These are phyloP conservation scores for Columba janthina DNA, from an alignment of 2,113 vertebrate genomes.

Conservation along the genomic window DNA sequence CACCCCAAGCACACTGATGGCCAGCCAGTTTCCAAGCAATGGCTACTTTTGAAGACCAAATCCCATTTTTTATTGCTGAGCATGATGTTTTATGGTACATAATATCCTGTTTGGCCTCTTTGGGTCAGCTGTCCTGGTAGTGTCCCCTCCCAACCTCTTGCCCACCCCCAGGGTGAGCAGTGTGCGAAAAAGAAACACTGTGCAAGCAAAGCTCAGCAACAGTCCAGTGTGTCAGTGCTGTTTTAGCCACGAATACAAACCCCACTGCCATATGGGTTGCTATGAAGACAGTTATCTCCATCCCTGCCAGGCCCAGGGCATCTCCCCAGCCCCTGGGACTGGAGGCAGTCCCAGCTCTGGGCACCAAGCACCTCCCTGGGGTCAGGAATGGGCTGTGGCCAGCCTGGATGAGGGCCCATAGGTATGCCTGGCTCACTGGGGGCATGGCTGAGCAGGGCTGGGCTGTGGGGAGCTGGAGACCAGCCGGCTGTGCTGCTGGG, in stretches of 20 bases:
- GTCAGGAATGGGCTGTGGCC: background rate
- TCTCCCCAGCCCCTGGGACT: too few relatives aligned
- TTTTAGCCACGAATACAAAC: background rate
- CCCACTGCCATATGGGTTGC: accelerated
- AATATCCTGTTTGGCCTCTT: background rate
- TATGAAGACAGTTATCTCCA: too few relatives aligned
- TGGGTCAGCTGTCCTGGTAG: accelerated
- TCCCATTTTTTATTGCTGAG: background rate
- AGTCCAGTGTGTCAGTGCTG: background rate
- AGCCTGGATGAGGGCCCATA: accelerated
- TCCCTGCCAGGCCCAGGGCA: too few relatives aligned
- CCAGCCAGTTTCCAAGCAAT: background rate
- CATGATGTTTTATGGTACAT: accelerated
- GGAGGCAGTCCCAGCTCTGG: too few relatives aligned
- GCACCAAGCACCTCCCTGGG: background rate
- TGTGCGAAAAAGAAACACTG: background rate
- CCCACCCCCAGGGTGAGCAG: background rate
- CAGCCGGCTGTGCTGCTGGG: accelerated
- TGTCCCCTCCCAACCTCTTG: too few relatives aligned
- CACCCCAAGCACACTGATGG: accelerated
- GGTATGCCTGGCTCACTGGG: background rate
- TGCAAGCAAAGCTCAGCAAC: background rate
- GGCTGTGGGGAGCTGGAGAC: background rate
- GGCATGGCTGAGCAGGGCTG: background rate
- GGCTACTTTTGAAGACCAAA: background rate